These are phyloP conservation scores for Camelus dromedarius DNA, from an alignment of 2,113 vertebrate species.

Conservation along the genomic window DNA sequence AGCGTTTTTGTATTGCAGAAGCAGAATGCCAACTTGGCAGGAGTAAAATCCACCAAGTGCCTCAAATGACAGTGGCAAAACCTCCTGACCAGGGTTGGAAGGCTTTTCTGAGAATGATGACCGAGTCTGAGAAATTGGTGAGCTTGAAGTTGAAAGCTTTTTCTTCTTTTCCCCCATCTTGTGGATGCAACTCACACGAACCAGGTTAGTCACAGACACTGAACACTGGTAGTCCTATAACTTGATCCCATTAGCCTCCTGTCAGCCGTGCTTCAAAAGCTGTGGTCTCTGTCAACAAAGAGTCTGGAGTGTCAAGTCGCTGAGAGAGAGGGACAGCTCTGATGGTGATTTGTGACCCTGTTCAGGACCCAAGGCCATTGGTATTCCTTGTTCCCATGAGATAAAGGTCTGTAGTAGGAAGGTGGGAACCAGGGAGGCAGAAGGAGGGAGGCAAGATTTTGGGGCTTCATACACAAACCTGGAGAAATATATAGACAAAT, in stretches of 20 bases:
- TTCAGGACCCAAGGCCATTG: background rate
- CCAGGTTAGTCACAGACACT: background rate
- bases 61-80: conserved; percentile 24
- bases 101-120: background rate
- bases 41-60: background rate
- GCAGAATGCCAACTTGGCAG: background rate
- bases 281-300: background rate
- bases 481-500: background rate
- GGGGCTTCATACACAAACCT: background rate
- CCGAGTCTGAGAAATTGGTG: background rate
- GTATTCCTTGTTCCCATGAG: background rate
- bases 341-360: background rate
- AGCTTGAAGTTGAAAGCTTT: background rate
- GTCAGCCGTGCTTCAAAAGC: background rate
- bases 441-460: background rate
- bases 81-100: background rate
- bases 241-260: background rate
- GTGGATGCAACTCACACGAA: background rate
- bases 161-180: background rate
- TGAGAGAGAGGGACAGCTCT: background rate
- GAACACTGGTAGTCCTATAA: background rate
- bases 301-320: background rate
- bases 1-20: background rate
- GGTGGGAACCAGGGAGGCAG: background rate
- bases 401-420: background rate